These are phyloP conservation scores for Choloepus hoffmanni DNA, from an alignment of 2,113 vertebrate species.

Conservation along the genomic window DNA sequence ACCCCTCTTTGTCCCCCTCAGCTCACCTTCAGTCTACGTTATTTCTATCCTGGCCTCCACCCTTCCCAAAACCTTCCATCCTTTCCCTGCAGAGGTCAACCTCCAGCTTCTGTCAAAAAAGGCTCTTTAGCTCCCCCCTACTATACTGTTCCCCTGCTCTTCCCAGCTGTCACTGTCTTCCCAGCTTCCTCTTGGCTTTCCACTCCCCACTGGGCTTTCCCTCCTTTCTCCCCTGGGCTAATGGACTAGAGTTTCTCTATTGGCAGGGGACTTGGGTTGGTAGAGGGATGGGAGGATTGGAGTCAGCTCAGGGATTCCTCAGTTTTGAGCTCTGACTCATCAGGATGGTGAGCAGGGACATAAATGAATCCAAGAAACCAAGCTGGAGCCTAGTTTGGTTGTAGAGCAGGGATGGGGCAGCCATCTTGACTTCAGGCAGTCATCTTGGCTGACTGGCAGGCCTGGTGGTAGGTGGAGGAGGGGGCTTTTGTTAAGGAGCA, in stretches of 20 bases:
- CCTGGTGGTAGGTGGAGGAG: slow-evolving; percentile 91
- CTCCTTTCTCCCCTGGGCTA: neutral
- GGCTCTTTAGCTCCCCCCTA: neutral
- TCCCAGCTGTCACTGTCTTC: neutral
- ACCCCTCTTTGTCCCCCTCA: neutral
- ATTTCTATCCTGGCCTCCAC: neutral
- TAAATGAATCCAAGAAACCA: neutral
- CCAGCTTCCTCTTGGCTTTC: neutral
- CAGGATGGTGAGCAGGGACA: neutral
- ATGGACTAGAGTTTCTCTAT: neutral
- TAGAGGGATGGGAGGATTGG: neutral
- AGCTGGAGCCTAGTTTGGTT: neutral
- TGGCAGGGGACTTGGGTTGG: neutral
- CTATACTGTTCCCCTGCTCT: neutral
- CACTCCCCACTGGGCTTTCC: neutral
- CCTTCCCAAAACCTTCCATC: neutral
- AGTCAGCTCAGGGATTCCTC: neutral
- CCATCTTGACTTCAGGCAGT: neutral
- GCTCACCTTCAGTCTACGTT: neutral
- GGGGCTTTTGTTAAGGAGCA: slow-evolving; percentile 95
- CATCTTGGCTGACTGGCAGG: neutral
- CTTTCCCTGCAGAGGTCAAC: neutral
- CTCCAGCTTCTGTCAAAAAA: neutral
- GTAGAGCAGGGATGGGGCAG: neutral
- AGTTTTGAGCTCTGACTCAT: neutral